Base-by-base conservation (phyloP, 1,140 invertebrate species). In the Meloidogyne floridensis region DNA sequence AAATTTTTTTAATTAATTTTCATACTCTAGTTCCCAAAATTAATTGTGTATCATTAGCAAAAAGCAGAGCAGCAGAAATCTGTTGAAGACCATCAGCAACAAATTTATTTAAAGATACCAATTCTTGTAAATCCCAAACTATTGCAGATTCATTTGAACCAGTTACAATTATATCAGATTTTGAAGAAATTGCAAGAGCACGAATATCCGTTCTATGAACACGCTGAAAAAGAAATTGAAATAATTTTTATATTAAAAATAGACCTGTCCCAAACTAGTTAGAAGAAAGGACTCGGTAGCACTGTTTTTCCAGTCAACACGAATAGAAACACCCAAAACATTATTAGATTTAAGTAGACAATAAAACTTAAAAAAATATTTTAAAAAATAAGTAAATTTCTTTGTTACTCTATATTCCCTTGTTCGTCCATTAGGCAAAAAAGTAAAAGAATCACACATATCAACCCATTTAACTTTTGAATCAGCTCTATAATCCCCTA, bases 141-240 rank as follows among this genome's bases (percentile, higher is more conserved):
- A 89, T 83, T 10, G 84, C 86, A 11, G 72, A 84, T 54, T 89
- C 88, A n/a, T 78, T 65, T 32, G 82, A 81, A 18, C 87, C 84
- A 11, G 89, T 88, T n/a, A 90, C 81, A 43, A 92, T 87, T 43
- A 90, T 88, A 5, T 87, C 88, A 78, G 91, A 90, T 80, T 98
- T 96, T 32, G 95, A 95, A 89, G 95, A 96, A 87, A 98, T 96
- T 75, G 93, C 93, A 15, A 98, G 91, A 56, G 94, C 93, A 59
- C 95, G 92, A 3, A 97, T 94, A 90, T 98, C 94, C 73, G 94
- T 94, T 72, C 95, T 93, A 91, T 99, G 97, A 2, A 96, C 96
- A 54, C 93, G 91, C 69, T 92, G 90, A 54, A 79, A 54, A 77
- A 42, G 13, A 86, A 85, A 72, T 47, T 47, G 0, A 47, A 47